Base-by-base conservation (phyloP, 2,888 invertebrate species). In the Automeris io region DNA sequence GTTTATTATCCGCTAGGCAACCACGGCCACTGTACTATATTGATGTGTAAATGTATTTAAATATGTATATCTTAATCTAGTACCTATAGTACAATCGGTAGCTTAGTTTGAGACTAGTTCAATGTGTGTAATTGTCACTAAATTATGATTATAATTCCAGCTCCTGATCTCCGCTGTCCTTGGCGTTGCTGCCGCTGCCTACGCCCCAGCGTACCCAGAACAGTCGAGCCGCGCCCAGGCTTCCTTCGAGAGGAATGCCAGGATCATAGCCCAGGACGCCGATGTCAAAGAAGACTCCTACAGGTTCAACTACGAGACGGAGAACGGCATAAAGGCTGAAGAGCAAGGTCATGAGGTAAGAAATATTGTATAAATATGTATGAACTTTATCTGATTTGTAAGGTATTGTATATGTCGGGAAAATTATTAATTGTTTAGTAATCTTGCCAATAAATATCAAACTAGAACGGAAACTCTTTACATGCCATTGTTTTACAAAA, bases 321-420 rank as follows among this genome's bases (percentile, higher is more conserved):
- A 86, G 48, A 86, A 85, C 33, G 85, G 85, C 0, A 86, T 86
- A 54, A 83, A 82, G 45, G 85, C 78, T 48, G 80, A 86, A 50
- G 86, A 85, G 24, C 80, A 83, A 47, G 85, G 86, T 0, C 78
- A 49, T 45, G 83, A 85, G 80, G 85, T 85, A 54, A 5, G 18
- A 1, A 2, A 4, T 16, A 11, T 5, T 3, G 1, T 1, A n/a
- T n/a, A n/a, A n/a, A n/a, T n/a, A n/a, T n/a, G n/a, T n/a, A n/a
- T n/a, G n/a, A n/a, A n/a, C n/a, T n/a, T n/a, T n/a, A n/a, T n/a
- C n/a, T n/a, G n/a, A n/a, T n/a, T n/a, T n/a, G n/a, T n/a, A n/a
- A n/a, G n/a, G n/a, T n/a, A n/a, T n/a, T n/a, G n/a, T n/a, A n/a
- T n/a, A n/a, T n/a, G n/a, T n/a, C n/a, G n/a, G n/a, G n/a, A n/a